A percentile compares a stretch with the other conserved stretches of the same genome.
Evolutionary conservation across 2,888 invertebrate species (phyloP).

Genomic region (Heliconius sara): DNA sequence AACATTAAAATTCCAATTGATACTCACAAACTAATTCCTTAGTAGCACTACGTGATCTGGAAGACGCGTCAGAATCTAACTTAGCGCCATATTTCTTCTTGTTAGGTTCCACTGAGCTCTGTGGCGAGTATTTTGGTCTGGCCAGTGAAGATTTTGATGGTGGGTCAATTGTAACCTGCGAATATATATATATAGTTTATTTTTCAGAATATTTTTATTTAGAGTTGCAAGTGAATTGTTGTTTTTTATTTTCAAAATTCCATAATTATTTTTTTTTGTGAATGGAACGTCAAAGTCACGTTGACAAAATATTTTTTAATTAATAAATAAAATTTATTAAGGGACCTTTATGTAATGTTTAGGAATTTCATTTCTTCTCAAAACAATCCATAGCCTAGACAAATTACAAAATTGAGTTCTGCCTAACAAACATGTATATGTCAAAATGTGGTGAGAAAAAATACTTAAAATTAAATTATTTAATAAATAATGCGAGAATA

Average conservation of each 20-base stretch:
- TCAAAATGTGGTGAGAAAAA: too few species aligned
- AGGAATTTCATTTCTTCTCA: not conserved
- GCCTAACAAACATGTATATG: too few species aligned
- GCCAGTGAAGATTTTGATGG: constrained; percentile 69
- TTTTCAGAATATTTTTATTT: not conserved
- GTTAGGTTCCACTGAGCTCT: constrained; percentile 73
- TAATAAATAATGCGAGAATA: not conserved
- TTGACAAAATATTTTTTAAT: not conserved
- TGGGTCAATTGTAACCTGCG: constrained; percentile 79
- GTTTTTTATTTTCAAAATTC: too few species aligned
- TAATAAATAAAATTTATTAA: not conserved
- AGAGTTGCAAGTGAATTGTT: too few species aligned
- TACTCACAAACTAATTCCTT: constrained; percentile 93
- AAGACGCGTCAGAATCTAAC: constrained; percentile 91
- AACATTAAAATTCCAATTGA: not conserved
- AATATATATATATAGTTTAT: not conserved
- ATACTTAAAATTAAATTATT: too few species aligned
- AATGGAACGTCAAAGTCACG: too few species aligned
- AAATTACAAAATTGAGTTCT: too few species aligned
- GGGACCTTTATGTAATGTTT: not conserved
- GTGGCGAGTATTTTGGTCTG: constrained; percentile 77
- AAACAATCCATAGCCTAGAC: too few species aligned
- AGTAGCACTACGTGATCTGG: constrained; percentile 94
- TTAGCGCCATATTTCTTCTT: constrained; percentile 81
- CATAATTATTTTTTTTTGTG: too few species aligned